Conservation (phyloP, 2,113 vertebrate species). For the Trichomycterus rosablanca region DNA sequence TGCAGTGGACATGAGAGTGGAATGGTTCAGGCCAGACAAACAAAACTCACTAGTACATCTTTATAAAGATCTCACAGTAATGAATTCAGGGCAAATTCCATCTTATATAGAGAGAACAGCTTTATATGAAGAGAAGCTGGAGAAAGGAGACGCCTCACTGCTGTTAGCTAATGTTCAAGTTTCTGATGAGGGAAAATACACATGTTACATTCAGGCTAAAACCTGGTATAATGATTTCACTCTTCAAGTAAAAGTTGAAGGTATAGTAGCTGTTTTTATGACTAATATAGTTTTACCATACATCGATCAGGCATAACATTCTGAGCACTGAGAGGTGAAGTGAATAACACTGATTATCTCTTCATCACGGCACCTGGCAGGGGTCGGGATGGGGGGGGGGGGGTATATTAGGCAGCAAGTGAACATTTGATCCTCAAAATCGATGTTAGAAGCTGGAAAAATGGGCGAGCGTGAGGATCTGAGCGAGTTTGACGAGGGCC, state of each 20-base stretch:
- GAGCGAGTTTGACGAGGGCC: too few species aligned
- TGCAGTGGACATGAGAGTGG: not conserved
- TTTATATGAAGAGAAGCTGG: slow-evolving; percentile 6
- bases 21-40: slow-evolving; percentile 13
- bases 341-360: too few species aligned
- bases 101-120: slow-evolving; percentile 22
- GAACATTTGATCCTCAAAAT: too few species aligned
- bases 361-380: too few species aligned
- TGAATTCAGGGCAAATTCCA: slow-evolving; percentile 4
- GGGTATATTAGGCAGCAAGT: too few species aligned
- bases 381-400: too few species aligned
- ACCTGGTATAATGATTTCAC: not conserved
- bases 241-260: not conserved
- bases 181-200: slow-evolving; percentile 4
- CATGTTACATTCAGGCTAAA: not conserved
- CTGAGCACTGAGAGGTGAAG: too few species aligned
- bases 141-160: slow-evolving; percentile 1
- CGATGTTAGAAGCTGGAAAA: too few species aligned
- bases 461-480: too few species aligned
- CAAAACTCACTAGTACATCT: slow-evolving; percentile 10
- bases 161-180: not conserved
- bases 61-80: not conserved
- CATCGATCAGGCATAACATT: too few species aligned
- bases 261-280: too few species aligned
- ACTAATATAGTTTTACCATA: too few species aligned